A percentile compares a stretch with the other conserved stretches of the same genome.
Conservation (phyloP, 2,888 invertebrate species). For the Pandemis heparana region DNA sequence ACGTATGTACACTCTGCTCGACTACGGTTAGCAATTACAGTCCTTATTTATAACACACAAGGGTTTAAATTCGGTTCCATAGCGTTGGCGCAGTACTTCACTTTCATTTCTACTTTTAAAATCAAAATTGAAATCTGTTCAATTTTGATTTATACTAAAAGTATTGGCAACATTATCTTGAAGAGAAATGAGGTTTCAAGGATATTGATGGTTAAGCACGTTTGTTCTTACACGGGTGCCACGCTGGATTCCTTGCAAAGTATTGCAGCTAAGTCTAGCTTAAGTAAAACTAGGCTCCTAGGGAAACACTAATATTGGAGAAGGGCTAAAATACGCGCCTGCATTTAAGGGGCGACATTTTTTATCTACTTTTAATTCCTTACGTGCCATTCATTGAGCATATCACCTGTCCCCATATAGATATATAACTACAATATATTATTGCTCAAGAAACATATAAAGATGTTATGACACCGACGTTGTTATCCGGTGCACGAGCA, state of each 20-base stretch:
- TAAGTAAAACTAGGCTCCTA: constrained; percentile 67
- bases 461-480: constrained; percentile 46
- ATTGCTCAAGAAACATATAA: constrained; percentile 66
- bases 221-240: constrained; percentile 42
- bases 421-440: constrained; percentile 57
- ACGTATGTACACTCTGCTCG: constrained; percentile 34
- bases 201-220: neutral
- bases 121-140: neutral
- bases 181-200: neutral
- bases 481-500: constrained; percentile 23
- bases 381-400: constrained; percentile 78
- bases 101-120: neutral
- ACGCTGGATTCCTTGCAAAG: constrained; percentile 52
- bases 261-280: constrained; percentile 68
- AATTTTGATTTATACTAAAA: neutral
- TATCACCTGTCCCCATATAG: constrained; percentile 67
- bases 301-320: constrained; percentile 68
- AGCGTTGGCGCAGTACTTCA: neutral
- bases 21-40: constrained; percentile 25
- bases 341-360: constrained; percentile 55
- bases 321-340: constrained; percentile 61
- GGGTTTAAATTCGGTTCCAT: constrained; percentile 23
- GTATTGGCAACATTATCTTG: neutral
- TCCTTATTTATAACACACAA: constrained; percentile 33
- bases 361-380: constrained; percentile 79